Evolutionary conservation across 2,797 vertebrate species (phyloP), one percentile per base, ranked within the genome.

Genomic region (Helarctos malayanus): DNA sequence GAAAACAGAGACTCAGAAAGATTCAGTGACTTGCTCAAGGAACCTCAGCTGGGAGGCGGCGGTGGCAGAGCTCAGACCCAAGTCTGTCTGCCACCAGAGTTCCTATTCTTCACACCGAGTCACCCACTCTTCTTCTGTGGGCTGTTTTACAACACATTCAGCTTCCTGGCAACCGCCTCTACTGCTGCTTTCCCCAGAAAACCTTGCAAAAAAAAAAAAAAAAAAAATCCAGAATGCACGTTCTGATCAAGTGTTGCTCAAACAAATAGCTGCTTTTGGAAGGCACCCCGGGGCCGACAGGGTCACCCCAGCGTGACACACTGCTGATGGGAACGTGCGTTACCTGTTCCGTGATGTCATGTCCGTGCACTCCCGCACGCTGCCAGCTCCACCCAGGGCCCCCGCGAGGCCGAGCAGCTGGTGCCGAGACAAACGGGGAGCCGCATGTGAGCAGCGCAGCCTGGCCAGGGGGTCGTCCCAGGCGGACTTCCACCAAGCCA

Each of bases 241-340:
- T 86, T 56, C 81, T 95, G n/a, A 57, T 82, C 61, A 88, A 83
- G 16, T 21, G n/a, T 86, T 76, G 47, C 61, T 93, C 84, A 83
- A 63, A 88, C 49, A 83, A 91, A 90, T 7, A 29, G 49, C 88
- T 81, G 49, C 52, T 78, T 87, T 86, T 73, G 59, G 65, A 87
- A 92, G 59, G 35, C 52, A 29, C 47, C 21, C 35, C 15, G 15
- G 59, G 57, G 25, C 35, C 49, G 21, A 29, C 45, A 45, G 68
- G 45, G 32, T 54, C 61, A 13, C 52, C 19, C 56, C 41, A 2
- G 45, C 5, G 47, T 11, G 47, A 61, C 83, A 52, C 27, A 7
- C 29, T 35, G 32, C 45, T 12, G 49, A 68, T 0, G 0, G 59
- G 49, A 87, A 13, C 27, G 9, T 14, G 3, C 1, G 7, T 19